Percentiles rank a stretch among this genome's conserved stretches.
These are phyloP conservation scores for Antedon mediterranea DNA, from an alignment of 53 echinoderm and acorn worm species.

Conservation along the genomic window DNA sequence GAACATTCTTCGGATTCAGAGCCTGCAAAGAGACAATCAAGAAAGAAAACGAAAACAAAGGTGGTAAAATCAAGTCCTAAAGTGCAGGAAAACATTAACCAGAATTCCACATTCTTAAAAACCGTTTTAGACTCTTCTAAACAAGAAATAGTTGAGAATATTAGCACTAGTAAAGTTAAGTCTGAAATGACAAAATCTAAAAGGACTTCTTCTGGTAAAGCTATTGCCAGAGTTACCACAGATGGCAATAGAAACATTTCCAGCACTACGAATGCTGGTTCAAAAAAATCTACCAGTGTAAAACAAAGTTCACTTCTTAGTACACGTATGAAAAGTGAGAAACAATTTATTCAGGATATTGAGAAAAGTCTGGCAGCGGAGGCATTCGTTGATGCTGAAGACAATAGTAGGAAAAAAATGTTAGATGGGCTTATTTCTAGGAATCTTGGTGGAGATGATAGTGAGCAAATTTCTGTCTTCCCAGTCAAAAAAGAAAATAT, in stretches of 20 bases:
- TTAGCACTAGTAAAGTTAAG: background rate
- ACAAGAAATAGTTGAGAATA: background rate
- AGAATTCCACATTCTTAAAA: background rate
- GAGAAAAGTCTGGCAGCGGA: background rate
- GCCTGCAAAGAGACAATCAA: background rate
- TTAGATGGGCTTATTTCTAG: background rate
- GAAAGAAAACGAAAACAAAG: background rate
- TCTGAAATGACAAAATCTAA: background rate
- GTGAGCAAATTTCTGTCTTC: conserved; percentile 51
- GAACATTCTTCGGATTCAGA: background rate
- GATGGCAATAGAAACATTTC: background rate
- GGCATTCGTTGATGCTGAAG: background rate
- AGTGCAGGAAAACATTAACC: background rate
- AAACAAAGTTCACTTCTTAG: background rate
- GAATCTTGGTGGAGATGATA: conserved; percentile 31
- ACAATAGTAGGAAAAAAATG: background rate
- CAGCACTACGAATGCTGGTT: background rate
- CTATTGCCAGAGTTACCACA: background rate
- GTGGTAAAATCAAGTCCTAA: background rate
- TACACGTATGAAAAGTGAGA: background rate
- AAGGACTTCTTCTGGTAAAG: background rate
- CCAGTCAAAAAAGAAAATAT: conserved; percentile 10
- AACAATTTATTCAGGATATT: background rate
- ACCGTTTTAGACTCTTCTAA: background rate
- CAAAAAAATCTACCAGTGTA: background rate